Percentiles rank a stretch among this genome's conserved stretches.
Conservation (phyloP, 2,888 invertebrate genomes). For the Dendrolimus pini region DNA sequence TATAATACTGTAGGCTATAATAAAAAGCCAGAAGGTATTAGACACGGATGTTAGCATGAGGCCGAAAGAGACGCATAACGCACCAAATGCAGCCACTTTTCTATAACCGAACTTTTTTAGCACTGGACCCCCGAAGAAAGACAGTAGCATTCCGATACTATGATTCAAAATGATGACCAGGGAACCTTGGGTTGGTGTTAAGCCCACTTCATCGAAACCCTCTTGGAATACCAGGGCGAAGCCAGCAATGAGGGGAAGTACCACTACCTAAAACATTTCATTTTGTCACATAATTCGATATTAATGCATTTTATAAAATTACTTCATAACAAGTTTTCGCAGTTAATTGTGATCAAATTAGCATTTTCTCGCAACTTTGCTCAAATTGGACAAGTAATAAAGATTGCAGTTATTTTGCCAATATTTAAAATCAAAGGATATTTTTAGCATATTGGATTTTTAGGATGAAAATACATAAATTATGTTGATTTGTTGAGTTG, state of each 20-base stretch:
- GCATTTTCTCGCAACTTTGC: no score
- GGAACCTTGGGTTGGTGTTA: constrained; percentile 78
- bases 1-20: constrained; percentile 81
- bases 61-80: constrained; percentile 71
- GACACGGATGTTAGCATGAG: constrained; percentile 77
- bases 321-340: no score
- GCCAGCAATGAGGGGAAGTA: constrained; percentile 77
- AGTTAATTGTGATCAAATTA: no score
- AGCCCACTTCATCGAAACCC: constrained; percentile 71
- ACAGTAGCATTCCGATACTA: constrained; percentile 81
- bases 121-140: constrained; percentile 80
- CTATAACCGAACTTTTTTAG: constrained; percentile 79
- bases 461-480: no score
- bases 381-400: no score
- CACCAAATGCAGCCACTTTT: constrained; percentile 78
- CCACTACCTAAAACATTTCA: constrained; percentile 52
- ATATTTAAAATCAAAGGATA: no score
- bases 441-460: no score
- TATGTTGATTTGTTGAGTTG: no score
- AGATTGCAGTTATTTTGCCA: no score
- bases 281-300: no score
- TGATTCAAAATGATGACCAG: constrained; percentile 81
- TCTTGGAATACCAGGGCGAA: constrained; percentile 83
- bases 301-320: no score
- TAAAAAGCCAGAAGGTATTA: constrained; percentile 73